Conservation (phyloP, 1,140 invertebrate species). For the Fragariocoptes setiger region DNA sequence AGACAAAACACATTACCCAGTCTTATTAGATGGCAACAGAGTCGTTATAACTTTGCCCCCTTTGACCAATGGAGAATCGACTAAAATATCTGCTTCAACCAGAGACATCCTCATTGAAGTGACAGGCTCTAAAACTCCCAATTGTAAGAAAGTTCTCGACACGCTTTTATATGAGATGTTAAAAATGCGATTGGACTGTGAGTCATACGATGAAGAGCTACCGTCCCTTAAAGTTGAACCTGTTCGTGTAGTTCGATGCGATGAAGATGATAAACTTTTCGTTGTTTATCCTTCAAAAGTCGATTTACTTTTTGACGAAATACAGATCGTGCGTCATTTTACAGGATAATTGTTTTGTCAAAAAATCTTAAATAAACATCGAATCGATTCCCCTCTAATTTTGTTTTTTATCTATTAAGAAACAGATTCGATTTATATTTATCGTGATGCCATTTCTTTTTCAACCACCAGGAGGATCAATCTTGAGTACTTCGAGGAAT, state of each 20-base stretch:
- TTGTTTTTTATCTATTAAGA: too few species aligned
- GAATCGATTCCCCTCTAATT: too few species aligned
- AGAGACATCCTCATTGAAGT: constrained; percentile 39
- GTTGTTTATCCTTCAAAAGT: constrained; percentile 38
- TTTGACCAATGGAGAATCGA: constrained; percentile 41
- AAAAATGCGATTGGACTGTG: constrained; percentile 16
- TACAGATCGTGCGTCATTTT: constrained; percentile 7
- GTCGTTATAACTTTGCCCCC: constrained; percentile 46
- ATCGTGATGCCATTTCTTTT: too few species aligned
- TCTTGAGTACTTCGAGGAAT: too few species aligned
- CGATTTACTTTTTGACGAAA: constrained; percentile 22
- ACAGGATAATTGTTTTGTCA: too few species aligned
- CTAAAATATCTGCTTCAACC: constrained; percentile 28
- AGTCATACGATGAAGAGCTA: constrained; percentile 1
- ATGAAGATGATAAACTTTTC: constrained; percentile 30
- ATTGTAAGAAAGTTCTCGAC: constrained; percentile 35
- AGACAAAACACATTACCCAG: constrained; percentile 34
- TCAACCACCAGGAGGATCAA: too few species aligned
- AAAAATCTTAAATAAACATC: too few species aligned
- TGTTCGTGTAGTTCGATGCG: constrained; percentile 26
- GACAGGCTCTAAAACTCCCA: constrained; percentile 29
- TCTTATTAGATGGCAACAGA: constrained; percentile 25
- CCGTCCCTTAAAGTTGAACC: constrained; percentile 25
- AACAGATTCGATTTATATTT: too few species aligned
- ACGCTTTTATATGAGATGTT: constrained; percentile 28